These are phyloP conservation scores for Carduelis carduelis DNA, from an alignment of 2,797 vertebrate species.

Conservation along the genomic window DNA sequence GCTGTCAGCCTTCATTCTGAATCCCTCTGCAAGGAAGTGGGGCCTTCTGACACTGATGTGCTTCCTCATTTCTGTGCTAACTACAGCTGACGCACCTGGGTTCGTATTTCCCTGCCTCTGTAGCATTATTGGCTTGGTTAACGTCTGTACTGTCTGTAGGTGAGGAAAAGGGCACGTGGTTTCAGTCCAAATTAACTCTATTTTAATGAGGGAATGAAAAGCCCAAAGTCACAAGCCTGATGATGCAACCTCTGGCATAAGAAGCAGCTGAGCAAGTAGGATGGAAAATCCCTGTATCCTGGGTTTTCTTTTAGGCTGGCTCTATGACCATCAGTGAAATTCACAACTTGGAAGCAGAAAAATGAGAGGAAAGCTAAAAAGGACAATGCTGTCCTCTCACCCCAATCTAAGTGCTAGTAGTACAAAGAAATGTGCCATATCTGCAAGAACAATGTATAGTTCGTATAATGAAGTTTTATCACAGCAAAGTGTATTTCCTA, in stretches of 20 bases:
- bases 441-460: neutral
- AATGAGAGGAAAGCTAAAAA: neutral
- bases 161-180: neutral
- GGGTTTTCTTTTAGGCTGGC: neutral
- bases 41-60: neutral
- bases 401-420: neutral
- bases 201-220: neutral
- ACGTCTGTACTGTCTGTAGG: neutral
- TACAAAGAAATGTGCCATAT: neutral
- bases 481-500: neutral
- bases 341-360: neutral
- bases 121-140: neutral
- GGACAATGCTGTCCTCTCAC: neutral
- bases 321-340: neutral
- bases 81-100: neutral
- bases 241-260: neutral
- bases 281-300: neutral
- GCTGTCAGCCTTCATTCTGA: neutral
- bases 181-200: neutral
- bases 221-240: neutral
- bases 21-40: neutral
- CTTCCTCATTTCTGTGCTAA: neutral
- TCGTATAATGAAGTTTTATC: neutral
- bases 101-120: neutral
- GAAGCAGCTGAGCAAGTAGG: neutral